These are phyloP conservation scores for Stratiolaelaps scimitus DNA, from an alignment of 1,140 invertebrate genomes.

Conservation along the genomic window DNA sequence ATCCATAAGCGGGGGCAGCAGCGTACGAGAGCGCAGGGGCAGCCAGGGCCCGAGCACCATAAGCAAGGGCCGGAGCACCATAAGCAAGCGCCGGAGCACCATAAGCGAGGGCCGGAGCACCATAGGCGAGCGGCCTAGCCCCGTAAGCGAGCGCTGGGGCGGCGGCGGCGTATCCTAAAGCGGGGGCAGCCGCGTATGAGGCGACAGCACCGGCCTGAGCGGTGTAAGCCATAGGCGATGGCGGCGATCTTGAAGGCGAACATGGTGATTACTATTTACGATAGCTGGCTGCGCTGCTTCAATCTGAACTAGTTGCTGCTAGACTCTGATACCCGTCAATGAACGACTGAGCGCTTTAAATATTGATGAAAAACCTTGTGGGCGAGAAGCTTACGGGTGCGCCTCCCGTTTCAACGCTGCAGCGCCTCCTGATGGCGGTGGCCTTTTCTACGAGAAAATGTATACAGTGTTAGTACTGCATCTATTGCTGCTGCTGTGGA, in stretches of 20 bases:
- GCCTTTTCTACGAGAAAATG: no score
- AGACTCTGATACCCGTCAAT: no score
- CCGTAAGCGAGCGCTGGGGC: background rate
- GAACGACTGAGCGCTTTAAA: no score
- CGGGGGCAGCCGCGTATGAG: background rate
- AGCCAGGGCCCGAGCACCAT: constrained; percentile 1
- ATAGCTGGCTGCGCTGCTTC: no score
- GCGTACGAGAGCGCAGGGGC: background rate
- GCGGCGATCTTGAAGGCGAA: constrained; percentile 14
- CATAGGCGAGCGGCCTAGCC: background rate
- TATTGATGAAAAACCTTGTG: no score
- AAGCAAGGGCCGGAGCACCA: background rate
- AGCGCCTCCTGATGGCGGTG: no score
- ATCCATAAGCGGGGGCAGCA: constrained; percentile 21
- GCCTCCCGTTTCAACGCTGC: no score
- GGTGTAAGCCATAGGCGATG: constrained; percentile 17
- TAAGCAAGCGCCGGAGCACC: background rate
- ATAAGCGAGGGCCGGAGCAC: background rate
- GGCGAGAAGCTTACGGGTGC: no score
- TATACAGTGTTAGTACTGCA: no score
- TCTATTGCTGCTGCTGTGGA: no score
- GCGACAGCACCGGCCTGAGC: background rate
- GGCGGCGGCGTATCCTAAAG: background rate
- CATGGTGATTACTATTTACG: background rate
- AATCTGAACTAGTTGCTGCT: no score